These are phyloP conservation scores for Prunella himalayana DNA, from an alignment of 2,113 vertebrate species.

Conservation along the genomic window DNA sequence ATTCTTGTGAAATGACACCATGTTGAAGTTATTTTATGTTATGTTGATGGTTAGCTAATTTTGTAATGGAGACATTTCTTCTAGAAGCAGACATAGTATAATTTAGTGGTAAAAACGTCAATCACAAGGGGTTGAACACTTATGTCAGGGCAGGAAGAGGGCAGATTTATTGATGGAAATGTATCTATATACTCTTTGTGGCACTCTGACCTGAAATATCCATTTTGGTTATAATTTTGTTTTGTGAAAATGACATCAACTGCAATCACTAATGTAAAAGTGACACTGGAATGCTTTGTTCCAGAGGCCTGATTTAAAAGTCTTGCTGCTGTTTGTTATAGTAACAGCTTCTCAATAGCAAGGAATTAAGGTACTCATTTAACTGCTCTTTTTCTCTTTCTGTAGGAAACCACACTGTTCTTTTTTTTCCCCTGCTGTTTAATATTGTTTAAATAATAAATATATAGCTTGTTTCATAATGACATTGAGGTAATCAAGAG, in stretches of 20 bases:
- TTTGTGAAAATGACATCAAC: slow-evolving; percentile 92
- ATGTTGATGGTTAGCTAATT: slow-evolving; percentile 92
- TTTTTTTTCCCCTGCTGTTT: neutral
- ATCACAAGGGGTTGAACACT: slow-evolving; percentile 81
- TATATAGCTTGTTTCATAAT: neutral
- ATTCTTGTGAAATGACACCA: slow-evolving; percentile 88
- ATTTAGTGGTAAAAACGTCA: slow-evolving; percentile 91
- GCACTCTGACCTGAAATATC: slow-evolving; percentile 86
- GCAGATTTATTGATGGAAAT: slow-evolving; percentile 93
- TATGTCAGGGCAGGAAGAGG: slow-evolving; percentile 80
- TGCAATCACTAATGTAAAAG: slow-evolving; percentile 79
- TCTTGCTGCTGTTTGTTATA: slow-evolving; percentile 4
- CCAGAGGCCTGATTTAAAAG: slow-evolving; percentile 49
- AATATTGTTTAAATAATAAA: slow-evolving; percentile 17
- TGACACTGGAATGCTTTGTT: slow-evolving; percentile 73
- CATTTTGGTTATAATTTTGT: slow-evolving; percentile 90
- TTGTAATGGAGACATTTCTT: slow-evolving; percentile 87
- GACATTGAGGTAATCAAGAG: neutral
- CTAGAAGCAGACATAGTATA: slow-evolving; percentile 84
- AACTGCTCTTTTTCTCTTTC: slow-evolving; percentile 44
- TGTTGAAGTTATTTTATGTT: slow-evolving; percentile 87
- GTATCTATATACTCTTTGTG: slow-evolving; percentile 85
- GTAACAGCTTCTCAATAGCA: slow-evolving; percentile 33
- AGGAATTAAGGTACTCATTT: slow-evolving; percentile 20
- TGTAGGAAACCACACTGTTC: neutral